phyloP scores from a whole-genome alignment of 2,797 vertebrate genomes.

The Apogon hyalosoma region DNA sequence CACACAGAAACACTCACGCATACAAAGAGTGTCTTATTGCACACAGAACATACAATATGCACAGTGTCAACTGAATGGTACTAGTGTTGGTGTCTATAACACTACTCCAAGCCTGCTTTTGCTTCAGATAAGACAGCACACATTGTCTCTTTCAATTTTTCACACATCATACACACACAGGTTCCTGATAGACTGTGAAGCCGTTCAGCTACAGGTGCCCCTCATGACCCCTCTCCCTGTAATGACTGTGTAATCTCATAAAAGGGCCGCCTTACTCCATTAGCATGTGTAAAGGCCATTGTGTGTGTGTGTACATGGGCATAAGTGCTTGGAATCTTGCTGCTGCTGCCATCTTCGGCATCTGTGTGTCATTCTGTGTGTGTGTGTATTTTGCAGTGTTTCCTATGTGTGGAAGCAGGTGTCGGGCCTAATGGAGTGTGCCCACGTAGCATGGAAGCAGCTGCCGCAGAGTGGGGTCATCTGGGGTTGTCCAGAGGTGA shows the following conservation, averaged over 20 bases:
- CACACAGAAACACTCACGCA: conserved; percentile 40
- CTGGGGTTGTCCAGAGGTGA: conserved; percentile 49
- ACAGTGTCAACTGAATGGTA: conserved; percentile 60
- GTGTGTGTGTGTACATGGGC: conserved; percentile 51
- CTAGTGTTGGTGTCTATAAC: conserved; percentile 48
- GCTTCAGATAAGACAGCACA: conserved; percentile 31
- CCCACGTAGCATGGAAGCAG: conserved; percentile 70
- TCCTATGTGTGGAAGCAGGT: conserved; percentile 67
- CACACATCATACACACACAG: conserved; percentile 21
- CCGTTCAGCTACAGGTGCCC: conserved; percentile 75
- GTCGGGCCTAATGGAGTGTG: conserved; percentile 74
- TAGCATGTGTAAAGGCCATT: conserved; percentile 79
- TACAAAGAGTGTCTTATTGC: conserved; percentile 79
- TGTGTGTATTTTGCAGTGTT: conserved; percentile 17
- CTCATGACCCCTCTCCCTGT: conserved; percentile 71
- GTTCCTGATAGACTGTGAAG: conserved; percentile 56
- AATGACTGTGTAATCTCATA: conserved; percentile 82
- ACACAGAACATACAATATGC: conserved; percentile 78
- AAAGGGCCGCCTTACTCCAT: conserved; percentile 70
- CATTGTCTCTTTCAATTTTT: conserved; percentile 22
- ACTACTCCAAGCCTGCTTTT: conserved; percentile 39
- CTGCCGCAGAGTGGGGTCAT: conserved; percentile 54
- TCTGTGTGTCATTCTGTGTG: conserved; percentile 21
- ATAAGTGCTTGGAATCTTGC: conserved; percentile 53
- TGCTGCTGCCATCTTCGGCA: conserved; percentile 40